phyloP scores from a whole-genome alignment of 2,113 vertebrate genomes.

The Phylloscopus trochiloides region DNA sequence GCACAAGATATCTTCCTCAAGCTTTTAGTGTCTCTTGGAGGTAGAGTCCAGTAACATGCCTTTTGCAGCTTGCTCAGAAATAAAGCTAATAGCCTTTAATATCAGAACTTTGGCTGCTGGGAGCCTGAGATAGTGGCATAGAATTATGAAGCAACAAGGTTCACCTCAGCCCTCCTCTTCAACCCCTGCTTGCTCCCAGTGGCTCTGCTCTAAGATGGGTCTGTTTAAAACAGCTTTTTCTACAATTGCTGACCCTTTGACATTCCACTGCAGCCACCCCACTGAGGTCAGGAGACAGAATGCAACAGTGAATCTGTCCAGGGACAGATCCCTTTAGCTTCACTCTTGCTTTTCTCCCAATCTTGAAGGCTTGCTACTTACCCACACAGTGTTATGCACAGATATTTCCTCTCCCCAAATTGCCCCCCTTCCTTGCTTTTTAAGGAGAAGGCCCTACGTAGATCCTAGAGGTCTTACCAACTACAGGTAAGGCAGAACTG shows the following conservation, averaged over 20 bases:
- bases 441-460: neutral
- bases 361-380: neutral
- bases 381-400: neutral
- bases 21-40: neutral
- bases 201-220: neutral
- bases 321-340: neutral
- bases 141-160: neutral
- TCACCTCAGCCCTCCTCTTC: neutral
- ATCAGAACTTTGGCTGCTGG: neutral
- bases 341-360: neutral
- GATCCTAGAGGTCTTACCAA: neutral
- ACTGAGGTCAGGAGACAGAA: neutral
- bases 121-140: neutral
- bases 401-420: neutral
- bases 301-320: neutral
- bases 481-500: neutral
- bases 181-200: fast-evolving
- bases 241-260: neutral
- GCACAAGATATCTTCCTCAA: neutral
- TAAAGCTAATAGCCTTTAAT: neutral
- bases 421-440: neutral
- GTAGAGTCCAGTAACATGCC: neutral
- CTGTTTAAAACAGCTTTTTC: neutral
- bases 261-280: neutral
- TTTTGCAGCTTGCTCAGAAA: neutral